Conservation (phyloP, 2,888 invertebrate species). For the Xanthorhoe designata region DNA sequence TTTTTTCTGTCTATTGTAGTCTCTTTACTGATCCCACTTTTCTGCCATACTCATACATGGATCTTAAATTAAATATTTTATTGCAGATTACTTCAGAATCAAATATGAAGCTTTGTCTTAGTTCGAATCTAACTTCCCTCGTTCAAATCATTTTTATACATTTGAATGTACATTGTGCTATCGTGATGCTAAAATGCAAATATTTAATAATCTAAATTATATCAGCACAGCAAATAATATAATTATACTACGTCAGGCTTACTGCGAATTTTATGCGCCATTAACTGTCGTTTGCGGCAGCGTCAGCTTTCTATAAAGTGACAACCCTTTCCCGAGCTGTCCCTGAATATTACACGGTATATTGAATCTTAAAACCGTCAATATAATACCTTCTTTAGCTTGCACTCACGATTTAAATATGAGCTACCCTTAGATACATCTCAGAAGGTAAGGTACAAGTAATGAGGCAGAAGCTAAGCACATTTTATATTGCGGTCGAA, state of each 20-base stretch:
- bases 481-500: slow-evolving; percentile 50
- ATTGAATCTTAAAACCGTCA: slow-evolving; percentile 52
- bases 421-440: slow-evolving; percentile 63
- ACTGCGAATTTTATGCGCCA: slow-evolving; percentile 78
- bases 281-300: slow-evolving; percentile 76
- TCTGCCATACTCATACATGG: too few species aligned
- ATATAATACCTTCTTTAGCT: slow-evolving; percentile 53
- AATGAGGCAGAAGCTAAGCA: slow-evolving; percentile 65
- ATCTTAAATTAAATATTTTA: background rate
- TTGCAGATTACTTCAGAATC: background rate
- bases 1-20: too few species aligned
- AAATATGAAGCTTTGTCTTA: too few species aligned
- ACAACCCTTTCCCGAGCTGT: slow-evolving; percentile 68
- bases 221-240: slow-evolving; percentile 65
- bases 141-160: too few species aligned
- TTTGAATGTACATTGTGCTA: too few species aligned
- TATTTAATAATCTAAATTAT: slow-evolving; percentile 45
- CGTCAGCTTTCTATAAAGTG: slow-evolving; percentile 78
- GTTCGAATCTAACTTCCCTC: too few species aligned
- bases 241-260: slow-evolving; percentile 68
- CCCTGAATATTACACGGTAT: slow-evolving; percentile 49
- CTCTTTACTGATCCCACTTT: too few species aligned
- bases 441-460: slow-evolving; percentile 61
- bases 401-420: slow-evolving; percentile 54
- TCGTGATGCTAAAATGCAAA: background rate